These are phyloP conservation scores for Microchrysa polita DNA, from an alignment of 2,888 invertebrate genomes.

Conservation along the genomic window DNA sequence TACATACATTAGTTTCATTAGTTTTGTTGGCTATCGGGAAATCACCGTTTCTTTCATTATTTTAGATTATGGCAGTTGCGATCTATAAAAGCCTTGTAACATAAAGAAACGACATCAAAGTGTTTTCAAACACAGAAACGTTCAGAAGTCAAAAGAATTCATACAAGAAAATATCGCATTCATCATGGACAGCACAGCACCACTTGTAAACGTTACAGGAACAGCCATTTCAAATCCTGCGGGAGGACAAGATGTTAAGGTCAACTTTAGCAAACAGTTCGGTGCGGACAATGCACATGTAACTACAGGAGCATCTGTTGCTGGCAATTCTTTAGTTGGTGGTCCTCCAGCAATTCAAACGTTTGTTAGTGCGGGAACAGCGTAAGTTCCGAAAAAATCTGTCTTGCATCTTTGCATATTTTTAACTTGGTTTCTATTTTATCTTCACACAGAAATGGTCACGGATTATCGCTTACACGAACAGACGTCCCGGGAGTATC, in stretches of 20 bases:
- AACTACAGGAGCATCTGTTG: conserved; percentile 36
- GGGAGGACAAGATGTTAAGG: conserved; percentile 38
- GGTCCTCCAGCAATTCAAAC: conserved; percentile 19
- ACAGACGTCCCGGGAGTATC: conserved; percentile 54
- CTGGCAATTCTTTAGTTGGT: conserved; percentile 23
- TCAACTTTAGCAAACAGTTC: conserved; percentile 4
- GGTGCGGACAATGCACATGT: conserved; percentile 25
- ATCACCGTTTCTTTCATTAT: too few species aligned
- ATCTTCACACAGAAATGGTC: conserved; percentile 3
- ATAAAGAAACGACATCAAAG: too few species aligned
- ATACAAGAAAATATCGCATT: too few species aligned
- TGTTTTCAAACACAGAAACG: too few species aligned
- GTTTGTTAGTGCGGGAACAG: conserved; percentile 37
- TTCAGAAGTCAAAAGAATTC: too few species aligned
- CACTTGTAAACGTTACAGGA: conserved; percentile 28
- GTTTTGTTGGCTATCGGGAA: too few species aligned
- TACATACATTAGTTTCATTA: too few species aligned
- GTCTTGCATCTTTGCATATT: too few species aligned
- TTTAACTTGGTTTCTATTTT: too few species aligned
- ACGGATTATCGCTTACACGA: conserved; percentile 52
- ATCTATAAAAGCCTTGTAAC: too few species aligned
- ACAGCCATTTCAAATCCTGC: conserved; percentile 45
- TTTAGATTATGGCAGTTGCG: too few species aligned
- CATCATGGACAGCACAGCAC: neutral
- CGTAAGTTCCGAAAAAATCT: conserved; percentile 31